phyloP scores from a whole-genome alignment of 64 coral and sea anemone species.

The Astreopora myriophthalma region DNA sequence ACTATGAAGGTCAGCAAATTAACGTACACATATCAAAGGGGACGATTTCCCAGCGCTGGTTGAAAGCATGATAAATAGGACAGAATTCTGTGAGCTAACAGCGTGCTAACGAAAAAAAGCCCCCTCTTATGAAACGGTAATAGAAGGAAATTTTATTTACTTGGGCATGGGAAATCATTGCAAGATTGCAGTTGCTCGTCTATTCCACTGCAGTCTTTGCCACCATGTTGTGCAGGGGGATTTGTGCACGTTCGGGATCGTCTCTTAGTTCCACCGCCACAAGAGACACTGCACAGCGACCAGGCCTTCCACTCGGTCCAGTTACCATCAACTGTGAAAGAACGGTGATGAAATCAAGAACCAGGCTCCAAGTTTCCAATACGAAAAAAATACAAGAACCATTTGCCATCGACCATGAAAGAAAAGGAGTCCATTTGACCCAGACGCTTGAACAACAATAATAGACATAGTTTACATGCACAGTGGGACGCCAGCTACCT shows the following conservation, averaged over 20 bases:
- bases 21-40: too few species aligned
- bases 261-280: slow-evolving; percentile 16
- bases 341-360: not conserved
- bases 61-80: too few species aligned
- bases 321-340: slow-evolving; percentile 38
- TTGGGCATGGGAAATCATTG: slow-evolving; percentile 20
- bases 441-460: too few species aligned
- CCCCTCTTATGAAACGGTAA: not conserved
- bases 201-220: not conserved
- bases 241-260: slow-evolving; percentile 22
- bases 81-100: too few species aligned
- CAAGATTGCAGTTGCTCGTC: not conserved
- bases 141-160: slow-evolving; percentile 1
- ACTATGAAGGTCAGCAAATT: too few species aligned
- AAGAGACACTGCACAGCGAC: slow-evolving; percentile 30
- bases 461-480: too few species aligned
- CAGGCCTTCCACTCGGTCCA: slow-evolving; percentile 37
- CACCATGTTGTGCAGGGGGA: not conserved
- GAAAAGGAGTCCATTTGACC: not conserved
- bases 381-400: not conserved
- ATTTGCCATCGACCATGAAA: too few species aligned
- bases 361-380: not conserved
- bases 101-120: not conserved
- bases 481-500: too few species aligned
- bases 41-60: too few species aligned